Evolutionary conservation across 2,888 invertebrate genomes (phyloP).

Genomic region (Villa cingulata): DNA sequence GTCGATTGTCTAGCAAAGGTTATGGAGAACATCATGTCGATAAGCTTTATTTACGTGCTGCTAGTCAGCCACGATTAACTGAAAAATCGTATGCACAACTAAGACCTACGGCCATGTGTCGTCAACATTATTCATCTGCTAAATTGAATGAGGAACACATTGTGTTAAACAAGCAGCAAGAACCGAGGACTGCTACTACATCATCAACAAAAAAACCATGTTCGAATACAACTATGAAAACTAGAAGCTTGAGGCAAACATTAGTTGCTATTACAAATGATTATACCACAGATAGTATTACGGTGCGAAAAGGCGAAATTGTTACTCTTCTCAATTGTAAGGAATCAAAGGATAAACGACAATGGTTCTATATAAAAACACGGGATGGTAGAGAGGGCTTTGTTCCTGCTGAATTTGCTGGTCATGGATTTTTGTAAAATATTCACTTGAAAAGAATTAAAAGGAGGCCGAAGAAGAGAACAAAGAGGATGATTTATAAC

Average conservation of each 20-base stretch:
- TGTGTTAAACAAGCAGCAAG: constrained; percentile 10
- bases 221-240: constrained; percentile 10
- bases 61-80: constrained; percentile 40
- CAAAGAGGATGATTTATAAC: neutral
- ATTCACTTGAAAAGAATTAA: neutral
- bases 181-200: neutral
- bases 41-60: constrained; percentile 50
- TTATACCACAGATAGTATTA: constrained; percentile 46
- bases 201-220: constrained; percentile 15
- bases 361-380: constrained; percentile 66
- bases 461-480: neutral
- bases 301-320: constrained; percentile 59
- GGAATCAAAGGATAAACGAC: constrained; percentile 44
- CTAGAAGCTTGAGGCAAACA: constrained; percentile 45
- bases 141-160: constrained; percentile 28
- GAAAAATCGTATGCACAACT: constrained; percentile 35
- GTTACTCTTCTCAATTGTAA: constrained; percentile 50
- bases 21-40: constrained; percentile 64
- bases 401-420: constrained; percentile 63
- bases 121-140: constrained; percentile 2
- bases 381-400: constrained; percentile 59
- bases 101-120: constrained; percentile 25
- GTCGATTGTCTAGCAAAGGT: constrained; percentile 21
- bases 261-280: constrained; percentile 56
- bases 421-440: constrained; percentile 56